A percentile compares a stretch with the other conserved stretches of the same genome.
phyloP scores from a whole-genome alignment of 2,113 vertebrate species.

The Sorex araneus region DNA sequence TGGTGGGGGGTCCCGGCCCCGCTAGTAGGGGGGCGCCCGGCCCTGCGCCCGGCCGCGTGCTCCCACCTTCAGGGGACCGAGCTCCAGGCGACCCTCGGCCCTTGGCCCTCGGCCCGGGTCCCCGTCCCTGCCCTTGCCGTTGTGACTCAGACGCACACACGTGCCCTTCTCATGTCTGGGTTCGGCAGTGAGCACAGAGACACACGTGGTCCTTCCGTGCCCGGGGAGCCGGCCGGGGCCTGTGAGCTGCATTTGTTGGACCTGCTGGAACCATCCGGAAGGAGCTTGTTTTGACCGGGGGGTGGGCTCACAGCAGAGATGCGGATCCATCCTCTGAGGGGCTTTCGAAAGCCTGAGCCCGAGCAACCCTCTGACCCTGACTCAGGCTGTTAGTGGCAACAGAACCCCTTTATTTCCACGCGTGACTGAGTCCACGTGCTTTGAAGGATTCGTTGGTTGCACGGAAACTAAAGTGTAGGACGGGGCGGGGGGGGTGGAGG shows the following conservation, averaged over 20 bases:
- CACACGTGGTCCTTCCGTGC: slow-evolving; percentile 3
- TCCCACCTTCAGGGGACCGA: too few species aligned
- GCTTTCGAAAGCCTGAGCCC: neutral
- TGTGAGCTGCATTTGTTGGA: neutral
- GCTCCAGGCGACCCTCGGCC: too few species aligned
- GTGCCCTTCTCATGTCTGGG: neutral
- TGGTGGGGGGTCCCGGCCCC: too few species aligned
- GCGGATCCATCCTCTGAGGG: slow-evolving; percentile 11
- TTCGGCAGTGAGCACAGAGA: slow-evolving; percentile 29
- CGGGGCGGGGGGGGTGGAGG: neutral
- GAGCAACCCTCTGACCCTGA: neutral
- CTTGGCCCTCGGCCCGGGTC: too few species aligned
- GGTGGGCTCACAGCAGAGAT: neutral
- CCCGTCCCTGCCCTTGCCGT: neutral
- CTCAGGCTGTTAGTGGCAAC: neutral
- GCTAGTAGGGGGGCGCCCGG: too few species aligned
- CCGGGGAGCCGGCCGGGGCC: neutral
- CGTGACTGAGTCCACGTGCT: neutral
- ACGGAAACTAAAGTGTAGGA: neutral
- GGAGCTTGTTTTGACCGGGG: neutral
- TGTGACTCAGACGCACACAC: neutral
- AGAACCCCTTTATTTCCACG: slow-evolving; percentile 8
- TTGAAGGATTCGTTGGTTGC: neutral
- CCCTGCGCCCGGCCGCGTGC: too few species aligned
- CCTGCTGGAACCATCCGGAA: neutral